Evolutionary conservation across 2,797 vertebrate genomes (phyloP).

Genomic region (Melanotaenia maccullochi): DNA sequence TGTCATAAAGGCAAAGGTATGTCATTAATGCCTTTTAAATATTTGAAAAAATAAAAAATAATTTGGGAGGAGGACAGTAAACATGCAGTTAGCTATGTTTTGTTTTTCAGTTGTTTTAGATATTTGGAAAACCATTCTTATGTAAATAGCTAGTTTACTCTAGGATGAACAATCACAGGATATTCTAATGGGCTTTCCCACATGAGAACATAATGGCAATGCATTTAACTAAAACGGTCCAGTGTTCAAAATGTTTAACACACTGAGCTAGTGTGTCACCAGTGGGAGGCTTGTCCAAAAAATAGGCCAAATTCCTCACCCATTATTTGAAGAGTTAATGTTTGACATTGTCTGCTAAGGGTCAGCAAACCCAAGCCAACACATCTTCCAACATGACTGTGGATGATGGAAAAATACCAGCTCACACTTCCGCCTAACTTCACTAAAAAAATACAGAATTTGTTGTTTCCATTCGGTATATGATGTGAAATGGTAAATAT

Average conservation of each 20-base stretch:
- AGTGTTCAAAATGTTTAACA: constrained; percentile 15
- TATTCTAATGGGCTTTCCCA: constrained; percentile 2
- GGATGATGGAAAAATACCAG: constrained; percentile 14
- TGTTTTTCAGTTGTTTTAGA: constrained; percentile 3
- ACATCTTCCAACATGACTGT: constrained; percentile 18
- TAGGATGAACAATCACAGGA: not conserved
- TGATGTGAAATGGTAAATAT: not conserved
- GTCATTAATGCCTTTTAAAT: not conserved
- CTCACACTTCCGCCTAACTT: constrained; percentile 8
- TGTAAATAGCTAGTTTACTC: constrained; percentile 16
- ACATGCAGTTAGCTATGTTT: not conserved
- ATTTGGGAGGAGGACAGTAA: not conserved
- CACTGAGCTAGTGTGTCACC: constrained; percentile 24
- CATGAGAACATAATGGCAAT: not conserved
- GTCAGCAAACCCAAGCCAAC: constrained; percentile 44
- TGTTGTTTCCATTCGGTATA: constrained; percentile 16
- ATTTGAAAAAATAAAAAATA: not conserved
- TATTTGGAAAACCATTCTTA: not conserved
- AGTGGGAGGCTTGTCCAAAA: not conserved
- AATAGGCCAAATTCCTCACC: constrained; percentile 13
- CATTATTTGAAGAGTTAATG: constrained; percentile 51
- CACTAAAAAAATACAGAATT: not conserved
- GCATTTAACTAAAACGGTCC: not conserved
- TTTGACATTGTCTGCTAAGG: constrained; percentile 53
- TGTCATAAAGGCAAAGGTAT: not conserved